Evolutionary conservation across 2,888 invertebrate genomes (phyloP).

Genomic region (Gortyna flavago): DNA sequence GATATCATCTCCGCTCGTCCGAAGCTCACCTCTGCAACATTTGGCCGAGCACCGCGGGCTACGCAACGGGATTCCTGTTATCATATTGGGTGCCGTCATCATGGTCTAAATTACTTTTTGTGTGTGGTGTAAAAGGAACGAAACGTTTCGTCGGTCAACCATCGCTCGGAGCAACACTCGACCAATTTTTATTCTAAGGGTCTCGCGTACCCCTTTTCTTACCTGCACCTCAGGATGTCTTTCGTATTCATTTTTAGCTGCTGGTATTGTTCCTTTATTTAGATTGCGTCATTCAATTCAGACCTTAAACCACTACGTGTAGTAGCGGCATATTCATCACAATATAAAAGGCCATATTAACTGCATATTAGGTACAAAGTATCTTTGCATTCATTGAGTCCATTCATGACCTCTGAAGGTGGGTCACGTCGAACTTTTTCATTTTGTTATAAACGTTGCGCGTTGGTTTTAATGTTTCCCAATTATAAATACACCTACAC

Average conservation of each 20-base stretch:
- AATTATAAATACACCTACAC: conserved; percentile 59
- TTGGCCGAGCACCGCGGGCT: conserved; percentile 81
- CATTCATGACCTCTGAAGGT: conserved; percentile 32
- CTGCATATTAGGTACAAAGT: conserved; percentile 28
- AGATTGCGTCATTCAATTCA: conserved; percentile 70
- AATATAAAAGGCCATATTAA: conserved; percentile 53
- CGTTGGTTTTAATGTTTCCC: conserved; percentile 36
- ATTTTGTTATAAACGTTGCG: conserved; percentile 36
- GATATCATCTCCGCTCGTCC: conserved; percentile 70
- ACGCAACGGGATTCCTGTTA: conserved; percentile 89
- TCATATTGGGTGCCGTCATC: conserved; percentile 86
- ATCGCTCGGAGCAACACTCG: conserved; percentile 84
- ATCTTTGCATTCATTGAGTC: conserved; percentile 28
- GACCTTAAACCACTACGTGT: conserved; percentile 47
- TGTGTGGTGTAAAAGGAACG: conserved; percentile 82
- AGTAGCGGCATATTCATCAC: conserved; percentile 38
- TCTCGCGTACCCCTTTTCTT: conserved; percentile 82
- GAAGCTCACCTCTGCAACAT: conserved; percentile 69
- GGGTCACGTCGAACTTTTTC: conserved; percentile 17
- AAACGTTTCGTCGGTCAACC: conserved; percentile 77
- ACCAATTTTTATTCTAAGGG: conserved; percentile 80
- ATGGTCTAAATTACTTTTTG: conserved; percentile 87
- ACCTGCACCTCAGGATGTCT: conserved; percentile 79
- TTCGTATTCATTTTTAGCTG: conserved; percentile 71
- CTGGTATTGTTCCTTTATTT: conserved; percentile 69